Base-by-base conservation (phyloP, 2,113 vertebrate species). In the Coturnix japonica region DNA sequence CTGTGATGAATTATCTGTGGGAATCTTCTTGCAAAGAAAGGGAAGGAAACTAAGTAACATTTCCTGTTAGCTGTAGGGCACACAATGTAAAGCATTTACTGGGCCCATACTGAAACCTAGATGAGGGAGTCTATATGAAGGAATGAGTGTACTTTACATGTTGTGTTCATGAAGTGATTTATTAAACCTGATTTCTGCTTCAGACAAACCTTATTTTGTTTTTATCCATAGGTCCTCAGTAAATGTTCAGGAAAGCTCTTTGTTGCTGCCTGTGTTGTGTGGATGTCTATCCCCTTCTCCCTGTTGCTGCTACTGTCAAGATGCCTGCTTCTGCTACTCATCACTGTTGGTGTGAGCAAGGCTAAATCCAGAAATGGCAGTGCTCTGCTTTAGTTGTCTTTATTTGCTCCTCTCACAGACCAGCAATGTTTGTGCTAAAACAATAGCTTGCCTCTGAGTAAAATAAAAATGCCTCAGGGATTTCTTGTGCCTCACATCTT, bases 181-280 rank as follows among this genome's bases (percentile, higher is more conserved):
- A 43, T 3, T 19, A 16, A 82, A 39, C 54, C 31, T 80, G 6
- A 46, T 73, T 89, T 79, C 31, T 80, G 7, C 51, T 57, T 33
- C 11, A 72, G 23, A 79, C 26, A 91, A 81, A 35, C 31, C 35
- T 72, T 60, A 12, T 6, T 92, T 75, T 87, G 30, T 43, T 92
- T 91, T 87, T 69, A 66, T 82, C 64, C 64, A 26, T 85, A 91
- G 60, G 56, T 87, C 43, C 51, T 74, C 85, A 69, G 18, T 90
- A 88, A 95, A 77, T 56, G 11, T 41, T 74, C 51, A 22, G 51
- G 75, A 83, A 85, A 90, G 59, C 17, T 71, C 75, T 92, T 93
- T 54, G 13, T 65, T 74, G 26, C 35, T 83, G 20, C 46, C 15
- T 61, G 16, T 82, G 89, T 77, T 71, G 13, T 81, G 28, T 83